These are phyloP conservation scores for Cercocebus atys DNA, from an alignment of 2,113 vertebrate genomes.

Conservation along the genomic window DNA sequence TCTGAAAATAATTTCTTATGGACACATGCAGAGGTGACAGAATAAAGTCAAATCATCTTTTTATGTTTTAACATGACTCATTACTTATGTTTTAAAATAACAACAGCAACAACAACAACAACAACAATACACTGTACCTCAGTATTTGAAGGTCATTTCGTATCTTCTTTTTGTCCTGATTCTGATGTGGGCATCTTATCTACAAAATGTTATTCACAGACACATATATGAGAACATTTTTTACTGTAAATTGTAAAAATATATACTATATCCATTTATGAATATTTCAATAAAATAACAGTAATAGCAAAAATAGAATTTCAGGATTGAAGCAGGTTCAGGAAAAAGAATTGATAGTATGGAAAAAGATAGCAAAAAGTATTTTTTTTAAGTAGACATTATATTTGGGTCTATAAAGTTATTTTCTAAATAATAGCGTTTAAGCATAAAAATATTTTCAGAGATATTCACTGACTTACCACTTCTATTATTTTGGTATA, in stretches of 20 bases:
- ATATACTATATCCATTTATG: background rate
- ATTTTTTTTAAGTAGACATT: background rate
- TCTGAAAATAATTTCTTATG: background rate
- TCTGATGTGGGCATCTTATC: conserved; percentile 85
- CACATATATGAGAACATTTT: background rate
- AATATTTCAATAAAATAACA: background rate
- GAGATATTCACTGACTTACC: background rate
- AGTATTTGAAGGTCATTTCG: conserved; percentile 90
- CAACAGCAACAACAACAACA: background rate
- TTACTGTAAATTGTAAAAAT: background rate
- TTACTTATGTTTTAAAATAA: background rate
- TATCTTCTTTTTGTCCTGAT: conserved; percentile 83
- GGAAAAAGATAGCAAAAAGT: background rate
- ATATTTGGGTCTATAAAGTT: background rate
- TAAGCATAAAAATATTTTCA: background rate
- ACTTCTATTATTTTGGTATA: background rate
- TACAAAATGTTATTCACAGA: conserved; percentile 60
- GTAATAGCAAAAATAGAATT: background rate
- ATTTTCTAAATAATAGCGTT: background rate
- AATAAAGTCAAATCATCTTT: background rate
- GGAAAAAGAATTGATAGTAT: background rate
- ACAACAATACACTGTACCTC: conserved; percentile 84
- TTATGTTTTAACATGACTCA: background rate
- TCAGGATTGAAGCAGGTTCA: background rate
- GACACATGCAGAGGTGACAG: background rate